phyloP scores from a whole-genome alignment of 2,797 vertebrate species.

The Clarias platycephalus region DNA sequence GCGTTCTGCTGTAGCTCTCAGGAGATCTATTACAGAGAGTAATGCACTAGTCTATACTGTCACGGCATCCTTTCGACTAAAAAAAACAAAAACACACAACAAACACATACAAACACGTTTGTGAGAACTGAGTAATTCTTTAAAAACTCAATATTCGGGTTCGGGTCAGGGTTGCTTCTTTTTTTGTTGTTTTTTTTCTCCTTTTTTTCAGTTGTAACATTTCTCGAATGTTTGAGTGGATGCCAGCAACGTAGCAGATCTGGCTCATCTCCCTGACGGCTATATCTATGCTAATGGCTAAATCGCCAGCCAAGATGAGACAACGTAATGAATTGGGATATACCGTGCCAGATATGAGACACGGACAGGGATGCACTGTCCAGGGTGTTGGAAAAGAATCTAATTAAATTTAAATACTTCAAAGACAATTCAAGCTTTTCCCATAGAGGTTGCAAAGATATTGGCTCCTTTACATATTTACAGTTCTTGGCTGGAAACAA shows the following conservation, averaged over 20 bases:
- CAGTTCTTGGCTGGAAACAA: slow-evolving; percentile 4
- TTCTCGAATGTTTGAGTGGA: slow-evolving; percentile 30
- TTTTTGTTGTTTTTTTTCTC: background rate
- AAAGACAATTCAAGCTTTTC: slow-evolving; percentile 22
- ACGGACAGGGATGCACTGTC: slow-evolving; percentile 11
- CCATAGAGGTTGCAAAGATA: background rate
- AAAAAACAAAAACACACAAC: slow-evolving; percentile 23
- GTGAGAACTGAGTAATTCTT: slow-evolving; percentile 29
- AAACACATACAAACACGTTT: background rate
- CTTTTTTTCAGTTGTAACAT: background rate
- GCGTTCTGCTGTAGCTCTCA: slow-evolving; percentile 20
- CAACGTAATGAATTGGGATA: slow-evolving; percentile 40
- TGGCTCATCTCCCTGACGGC: slow-evolving; percentile 39
- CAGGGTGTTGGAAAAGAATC: background rate
- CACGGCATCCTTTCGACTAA: slow-evolving; percentile 29
- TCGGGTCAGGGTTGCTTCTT: background rate
- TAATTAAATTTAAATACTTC: slow-evolving; percentile 25
- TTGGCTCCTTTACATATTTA: background rate
- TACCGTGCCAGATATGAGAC: slow-evolving; percentile 31
- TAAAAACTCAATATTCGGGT: slow-evolving; percentile 23
- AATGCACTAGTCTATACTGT: slow-evolving; percentile 30
- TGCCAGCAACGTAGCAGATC: slow-evolving; percentile 42
- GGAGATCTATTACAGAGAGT: slow-evolving; percentile 42
- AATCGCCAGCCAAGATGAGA: slow-evolving; percentile 26
- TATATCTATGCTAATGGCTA: slow-evolving; percentile 45